Conservation (phyloP, 64 coral and sea anemone genomes). For the Montipora efflorescens region DNA sequence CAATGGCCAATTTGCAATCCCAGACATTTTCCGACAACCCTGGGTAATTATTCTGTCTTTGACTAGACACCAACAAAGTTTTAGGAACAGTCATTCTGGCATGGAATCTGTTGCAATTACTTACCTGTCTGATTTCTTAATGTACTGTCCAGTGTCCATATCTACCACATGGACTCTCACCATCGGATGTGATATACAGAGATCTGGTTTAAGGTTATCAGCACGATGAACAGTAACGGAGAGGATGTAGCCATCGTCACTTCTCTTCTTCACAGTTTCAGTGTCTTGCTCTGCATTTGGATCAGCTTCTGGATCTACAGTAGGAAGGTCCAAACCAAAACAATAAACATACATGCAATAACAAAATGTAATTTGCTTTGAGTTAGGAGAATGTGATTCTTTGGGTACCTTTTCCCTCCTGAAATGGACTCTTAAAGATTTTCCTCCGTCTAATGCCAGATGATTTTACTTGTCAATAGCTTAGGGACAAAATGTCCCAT, state of each 20-base stretch:
- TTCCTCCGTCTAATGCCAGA: too few species aligned
- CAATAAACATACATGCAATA: background rate
- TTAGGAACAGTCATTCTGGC: too few species aligned
- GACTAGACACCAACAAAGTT: too few species aligned
- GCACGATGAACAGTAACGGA: slow-evolving; percentile 88
- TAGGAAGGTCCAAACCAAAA: background rate
- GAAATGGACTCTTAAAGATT: too few species aligned
- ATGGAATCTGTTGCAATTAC: background rate
- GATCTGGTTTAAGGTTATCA: slow-evolving; percentile 88
- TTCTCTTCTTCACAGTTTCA: slow-evolving; percentile 61
- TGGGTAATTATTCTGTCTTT: too few species aligned
- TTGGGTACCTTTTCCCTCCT: too few species aligned
- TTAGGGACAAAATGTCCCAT: too few species aligned
- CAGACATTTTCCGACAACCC: too few species aligned
- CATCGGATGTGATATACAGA: slow-evolving; percentile 90
- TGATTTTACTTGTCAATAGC: too few species aligned
- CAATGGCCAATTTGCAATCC: too few species aligned
- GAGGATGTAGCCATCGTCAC: slow-evolving; percentile 85
- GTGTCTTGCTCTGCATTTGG: background rate
- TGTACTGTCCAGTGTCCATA: slow-evolving; percentile 90
- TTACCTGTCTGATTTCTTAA: slow-evolving; percentile 95
- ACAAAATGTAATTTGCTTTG: background rate
- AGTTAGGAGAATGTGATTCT: too few species aligned
- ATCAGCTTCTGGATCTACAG: background rate
- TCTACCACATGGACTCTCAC: slow-evolving; percentile 94